These are phyloP conservation scores for Casuarius casuarius DNA, from an alignment of 2,113 vertebrate genomes.

Conservation along the genomic window DNA sequence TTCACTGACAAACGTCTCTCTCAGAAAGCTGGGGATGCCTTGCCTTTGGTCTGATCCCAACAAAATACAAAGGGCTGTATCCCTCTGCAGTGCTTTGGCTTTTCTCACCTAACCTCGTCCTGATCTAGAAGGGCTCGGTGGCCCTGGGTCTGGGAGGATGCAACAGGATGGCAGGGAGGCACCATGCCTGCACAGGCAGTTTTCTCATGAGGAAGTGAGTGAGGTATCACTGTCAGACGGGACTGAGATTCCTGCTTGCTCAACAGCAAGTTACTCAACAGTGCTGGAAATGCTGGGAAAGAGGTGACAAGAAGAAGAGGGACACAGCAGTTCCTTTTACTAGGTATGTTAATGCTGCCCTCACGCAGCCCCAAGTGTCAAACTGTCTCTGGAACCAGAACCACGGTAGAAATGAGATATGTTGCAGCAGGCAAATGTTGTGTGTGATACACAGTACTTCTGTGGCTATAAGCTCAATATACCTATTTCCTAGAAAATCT, in stretches of 20 bases:
- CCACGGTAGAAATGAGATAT: neutral
- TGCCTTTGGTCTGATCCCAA: neutral
- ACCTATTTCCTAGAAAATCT: neutral
- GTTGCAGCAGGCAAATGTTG: neutral
- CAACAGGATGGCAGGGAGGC: fast-evolving
- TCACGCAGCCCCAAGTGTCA: too few species aligned
- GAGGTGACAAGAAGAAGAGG: neutral
- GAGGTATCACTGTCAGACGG: neutral
- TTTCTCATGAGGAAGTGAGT: neutral
- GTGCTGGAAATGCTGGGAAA: neutral
- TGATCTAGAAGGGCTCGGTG: neutral
- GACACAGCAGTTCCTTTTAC: neutral
- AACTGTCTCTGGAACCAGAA: neutral
- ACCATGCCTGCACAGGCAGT: neutral
- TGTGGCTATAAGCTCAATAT: neutral
- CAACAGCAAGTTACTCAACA: neutral
- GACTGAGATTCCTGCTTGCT: neutral
- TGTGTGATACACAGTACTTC: neutral
- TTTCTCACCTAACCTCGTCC: neutral
- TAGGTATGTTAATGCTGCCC: neutral
- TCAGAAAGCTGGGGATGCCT: neutral
- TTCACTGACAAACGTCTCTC: neutral
- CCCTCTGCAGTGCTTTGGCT: neutral
- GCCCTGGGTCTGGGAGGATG: too few species aligned
- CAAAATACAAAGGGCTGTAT: fast-evolving